Percentiles rank a stretch among this genome's conserved stretches.
phyloP scores from a whole-genome alignment of 1,140 invertebrate species.

The Leucophenga varia region DNA sequence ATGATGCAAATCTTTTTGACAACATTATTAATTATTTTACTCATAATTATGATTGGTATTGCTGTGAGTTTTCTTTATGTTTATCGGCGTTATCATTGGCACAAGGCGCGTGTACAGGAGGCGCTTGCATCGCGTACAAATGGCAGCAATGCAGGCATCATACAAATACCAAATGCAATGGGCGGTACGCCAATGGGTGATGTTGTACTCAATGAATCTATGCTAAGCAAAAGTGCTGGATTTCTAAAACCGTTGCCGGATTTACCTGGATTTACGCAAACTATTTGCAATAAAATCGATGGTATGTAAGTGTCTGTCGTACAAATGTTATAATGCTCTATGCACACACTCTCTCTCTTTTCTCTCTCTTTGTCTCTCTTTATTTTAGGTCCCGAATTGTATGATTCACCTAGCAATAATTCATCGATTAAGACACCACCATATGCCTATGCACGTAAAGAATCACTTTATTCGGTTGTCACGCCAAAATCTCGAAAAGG shows the following conservation, averaged over 20 bases:
- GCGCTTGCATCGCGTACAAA: slow-evolving; percentile 15
- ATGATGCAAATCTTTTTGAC: slow-evolving; percentile 35
- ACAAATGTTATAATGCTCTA: neutral
- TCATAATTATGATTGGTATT: slow-evolving; percentile 36
- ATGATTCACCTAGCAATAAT: slow-evolving; percentile 51
- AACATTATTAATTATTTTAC: slow-evolving; percentile 36
- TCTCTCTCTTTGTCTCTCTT: no score
- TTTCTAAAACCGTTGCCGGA: slow-evolving; percentile 45
- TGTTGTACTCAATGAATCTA: slow-evolving; percentile 30
- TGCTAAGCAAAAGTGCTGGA: slow-evolving; percentile 27
- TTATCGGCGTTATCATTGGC: slow-evolving; percentile 41
- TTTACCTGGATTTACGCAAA: slow-evolving; percentile 26
- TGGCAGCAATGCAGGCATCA: neutral
- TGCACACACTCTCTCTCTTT: neutral
- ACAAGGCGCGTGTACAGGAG: slow-evolving; percentile 27
- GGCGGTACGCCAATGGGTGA: slow-evolving; percentile 12
- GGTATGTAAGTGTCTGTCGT: slow-evolving; percentile 51
- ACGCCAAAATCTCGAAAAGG: slow-evolving; percentile 48
- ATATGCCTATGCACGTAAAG: slow-evolving; percentile 48
- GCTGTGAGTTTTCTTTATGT: slow-evolving; percentile 38
- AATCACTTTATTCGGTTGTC: slow-evolving; percentile 47
- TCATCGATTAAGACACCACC: slow-evolving; percentile 40
- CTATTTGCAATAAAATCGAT: slow-evolving; percentile 33
- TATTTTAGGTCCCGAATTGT: slow-evolving; percentile 39
- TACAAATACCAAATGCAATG: slow-evolving; percentile 4